Percentiles rank a stretch among this genome's conserved stretches.
Evolutionary conservation across 2,113 vertebrate genomes (phyloP).

Genomic region (Amia ocellicauda): DNA sequence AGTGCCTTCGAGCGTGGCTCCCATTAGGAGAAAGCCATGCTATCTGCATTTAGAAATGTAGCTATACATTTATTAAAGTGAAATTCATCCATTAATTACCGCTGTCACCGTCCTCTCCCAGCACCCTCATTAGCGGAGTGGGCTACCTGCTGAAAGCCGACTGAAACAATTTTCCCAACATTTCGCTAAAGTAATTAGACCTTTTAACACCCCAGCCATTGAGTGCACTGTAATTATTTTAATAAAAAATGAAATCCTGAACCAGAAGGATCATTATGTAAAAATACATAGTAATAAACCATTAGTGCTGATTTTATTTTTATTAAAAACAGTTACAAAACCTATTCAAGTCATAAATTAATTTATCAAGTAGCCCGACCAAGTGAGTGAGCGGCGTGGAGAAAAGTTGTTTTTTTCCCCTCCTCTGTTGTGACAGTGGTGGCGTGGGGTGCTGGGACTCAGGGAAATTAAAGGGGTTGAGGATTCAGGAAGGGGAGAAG

Average conservation of each 20-base stretch:
- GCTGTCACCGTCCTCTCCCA: constrained; percentile 79
- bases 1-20: constrained; percentile 79
- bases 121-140: constrained; percentile 71
- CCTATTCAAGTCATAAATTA: constrained; percentile 54
- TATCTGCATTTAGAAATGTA: constrained; percentile 95
- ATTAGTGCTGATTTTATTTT: constrained; percentile 76
- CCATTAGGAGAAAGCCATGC: constrained; percentile 76
- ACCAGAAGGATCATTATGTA: constrained; percentile 74
- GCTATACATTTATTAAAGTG: constrained; percentile 92
- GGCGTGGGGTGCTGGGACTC: no score
- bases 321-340: constrained; percentile 73
- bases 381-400: constrained; percentile 38
- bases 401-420: constrained; percentile 34
- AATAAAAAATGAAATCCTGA: constrained; percentile 69
- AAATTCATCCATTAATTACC: constrained; percentile 94
- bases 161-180: constrained; percentile 69
- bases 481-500: no score
- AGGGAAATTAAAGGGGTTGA: no score
- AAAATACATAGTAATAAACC: constrained; percentile 74
- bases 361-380: constrained; percentile 31
- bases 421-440: no score
- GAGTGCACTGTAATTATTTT: constrained; percentile 70
- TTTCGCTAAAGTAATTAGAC: constrained; percentile 71
- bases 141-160: constrained; percentile 82
- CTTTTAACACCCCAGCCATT: constrained; percentile 60